These are phyloP conservation scores for Rhodinocichla rosea DNA, from an alignment of 2,113 vertebrate genomes.

Conservation along the genomic window DNA sequence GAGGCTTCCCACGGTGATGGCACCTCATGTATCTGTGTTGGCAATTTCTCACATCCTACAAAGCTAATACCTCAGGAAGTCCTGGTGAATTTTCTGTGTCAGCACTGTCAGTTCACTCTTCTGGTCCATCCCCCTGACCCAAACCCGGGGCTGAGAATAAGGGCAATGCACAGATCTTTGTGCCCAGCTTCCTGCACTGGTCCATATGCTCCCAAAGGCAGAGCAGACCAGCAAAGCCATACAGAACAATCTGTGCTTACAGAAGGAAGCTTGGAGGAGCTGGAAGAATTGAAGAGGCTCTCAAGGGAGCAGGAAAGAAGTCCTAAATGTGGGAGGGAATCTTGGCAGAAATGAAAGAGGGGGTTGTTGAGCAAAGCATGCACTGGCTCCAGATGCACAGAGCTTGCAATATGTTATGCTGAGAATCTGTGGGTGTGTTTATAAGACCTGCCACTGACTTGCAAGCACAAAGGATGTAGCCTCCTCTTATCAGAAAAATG, in stretches of 20 bases:
- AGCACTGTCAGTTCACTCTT: not conserved
- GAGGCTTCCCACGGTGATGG: not conserved
- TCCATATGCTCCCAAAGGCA: not conserved
- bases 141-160: not conserved
- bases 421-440: conserved; percentile 55
- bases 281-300: conserved; percentile 10
- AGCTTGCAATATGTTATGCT: conserved; percentile 21
- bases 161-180: not conserved
- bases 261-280: not conserved
- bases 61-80: not conserved
- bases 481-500: conserved; percentile 36
- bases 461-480: conserved; percentile 32
- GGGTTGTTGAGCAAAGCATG: conserved; percentile 43
- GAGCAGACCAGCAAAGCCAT: not conserved
- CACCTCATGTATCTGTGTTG: not conserved
- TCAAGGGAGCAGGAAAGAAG: conserved; percentile 4
- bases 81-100: not conserved
- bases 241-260: not conserved
- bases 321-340: conserved; percentile 55
- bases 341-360: conserved; percentile 51
- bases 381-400: not conserved
- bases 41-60: not conserved
- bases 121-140: not conserved
- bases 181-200: not conserved
- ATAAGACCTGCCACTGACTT: conserved; percentile 40